Conservation (phyloP, 2,113 vertebrate genomes). For the Crocuta crocuta region DNA sequence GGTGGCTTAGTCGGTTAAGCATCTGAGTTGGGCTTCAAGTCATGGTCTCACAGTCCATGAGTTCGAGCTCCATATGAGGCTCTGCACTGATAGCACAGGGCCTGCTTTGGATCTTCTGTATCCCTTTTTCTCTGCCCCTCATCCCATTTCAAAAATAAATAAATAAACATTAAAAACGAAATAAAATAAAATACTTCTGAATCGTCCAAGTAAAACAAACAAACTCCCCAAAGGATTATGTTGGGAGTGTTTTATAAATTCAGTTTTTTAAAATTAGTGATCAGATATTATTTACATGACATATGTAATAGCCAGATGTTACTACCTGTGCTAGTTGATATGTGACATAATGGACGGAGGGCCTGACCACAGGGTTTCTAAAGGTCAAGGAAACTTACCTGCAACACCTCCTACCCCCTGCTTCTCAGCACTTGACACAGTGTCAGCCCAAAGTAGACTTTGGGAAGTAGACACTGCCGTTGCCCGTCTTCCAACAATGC, state of each 20-base stretch:
- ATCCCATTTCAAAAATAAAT: too few relatives aligned
- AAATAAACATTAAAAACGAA: too few relatives aligned
- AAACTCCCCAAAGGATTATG: neutral
- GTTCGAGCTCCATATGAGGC: too few relatives aligned
- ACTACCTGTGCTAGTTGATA: neutral
- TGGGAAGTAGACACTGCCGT: neutral
- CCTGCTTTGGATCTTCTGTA: too few relatives aligned
- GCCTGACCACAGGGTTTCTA: neutral
- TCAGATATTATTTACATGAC: neutral
- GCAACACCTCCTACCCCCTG: too few relatives aligned
- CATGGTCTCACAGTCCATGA: too few relatives aligned
- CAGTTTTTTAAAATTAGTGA: neutral
- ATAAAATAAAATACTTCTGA: slow-evolving; percentile 51
- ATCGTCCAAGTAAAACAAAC: slow-evolving; percentile 5
- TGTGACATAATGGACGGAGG: neutral
- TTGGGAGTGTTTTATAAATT: neutral
- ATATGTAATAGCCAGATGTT: neutral
- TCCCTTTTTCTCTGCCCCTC: too few relatives aligned
- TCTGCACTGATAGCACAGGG: too few relatives aligned
- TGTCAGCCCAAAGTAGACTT: neutral
- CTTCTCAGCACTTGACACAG: neutral
- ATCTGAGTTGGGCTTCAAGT: too few relatives aligned
- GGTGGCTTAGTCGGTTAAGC: too few relatives aligned
- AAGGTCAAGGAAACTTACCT: neutral
- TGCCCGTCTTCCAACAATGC: neutral